Conservation (phyloP, 1,140 invertebrate species). For the Galleria mellonella region DNA sequence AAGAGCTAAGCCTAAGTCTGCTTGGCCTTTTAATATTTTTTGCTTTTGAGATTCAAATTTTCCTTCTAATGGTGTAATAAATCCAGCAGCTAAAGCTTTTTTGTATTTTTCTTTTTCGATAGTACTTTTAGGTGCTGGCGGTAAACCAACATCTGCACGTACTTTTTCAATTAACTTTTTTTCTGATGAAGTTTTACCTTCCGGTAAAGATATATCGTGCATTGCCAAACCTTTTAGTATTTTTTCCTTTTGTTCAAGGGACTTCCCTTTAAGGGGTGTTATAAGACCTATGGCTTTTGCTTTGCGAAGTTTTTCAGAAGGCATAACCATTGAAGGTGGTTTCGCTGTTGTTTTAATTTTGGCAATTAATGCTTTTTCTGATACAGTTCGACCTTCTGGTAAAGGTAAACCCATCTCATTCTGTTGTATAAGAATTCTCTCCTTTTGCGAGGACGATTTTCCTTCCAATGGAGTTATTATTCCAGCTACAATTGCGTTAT, state of each 20-base stretch:
- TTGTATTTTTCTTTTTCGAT: slow-evolving; percentile 13
- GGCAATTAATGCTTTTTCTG: slow-evolving; percentile 17
- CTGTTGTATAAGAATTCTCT: slow-evolving; percentile 24
- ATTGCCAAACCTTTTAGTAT: slow-evolving; percentile 16
- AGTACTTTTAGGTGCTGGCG: slow-evolving; percentile 19
- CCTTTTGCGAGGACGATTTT: slow-evolving; percentile 26
- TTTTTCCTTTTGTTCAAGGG: slow-evolving; percentile 22
- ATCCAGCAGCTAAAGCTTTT: slow-evolving; percentile 14
- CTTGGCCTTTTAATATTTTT: not conserved
- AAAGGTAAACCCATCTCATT: slow-evolving; percentile 16
- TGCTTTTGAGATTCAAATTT: slow-evolving; percentile 22
- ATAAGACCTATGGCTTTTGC: slow-evolving; percentile 2
- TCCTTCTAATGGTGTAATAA: slow-evolving; percentile 19
- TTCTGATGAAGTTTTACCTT: slow-evolving; percentile 21
- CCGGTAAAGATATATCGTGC: slow-evolving; percentile 12
- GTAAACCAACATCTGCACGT: slow-evolving; percentile 5
- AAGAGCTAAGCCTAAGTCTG: not conserved
- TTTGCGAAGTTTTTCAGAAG: slow-evolving; percentile 7
- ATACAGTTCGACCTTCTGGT: slow-evolving; percentile 22
- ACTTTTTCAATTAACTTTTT: slow-evolving; percentile 23
- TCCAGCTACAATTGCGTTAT: slow-evolving; percentile 10
- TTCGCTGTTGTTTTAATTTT: slow-evolving; percentile 6
- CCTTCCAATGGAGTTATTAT: slow-evolving; percentile 24
- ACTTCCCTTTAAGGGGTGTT: slow-evolving; percentile 7
- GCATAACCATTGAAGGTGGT: slow-evolving; percentile 4